A percentile compares a stretch with the other conserved stretches of the same genome.
Evolutionary conservation across 1,140 invertebrate genomes (phyloP).

Genomic region (Schlechtendalia chinensis): DNA sequence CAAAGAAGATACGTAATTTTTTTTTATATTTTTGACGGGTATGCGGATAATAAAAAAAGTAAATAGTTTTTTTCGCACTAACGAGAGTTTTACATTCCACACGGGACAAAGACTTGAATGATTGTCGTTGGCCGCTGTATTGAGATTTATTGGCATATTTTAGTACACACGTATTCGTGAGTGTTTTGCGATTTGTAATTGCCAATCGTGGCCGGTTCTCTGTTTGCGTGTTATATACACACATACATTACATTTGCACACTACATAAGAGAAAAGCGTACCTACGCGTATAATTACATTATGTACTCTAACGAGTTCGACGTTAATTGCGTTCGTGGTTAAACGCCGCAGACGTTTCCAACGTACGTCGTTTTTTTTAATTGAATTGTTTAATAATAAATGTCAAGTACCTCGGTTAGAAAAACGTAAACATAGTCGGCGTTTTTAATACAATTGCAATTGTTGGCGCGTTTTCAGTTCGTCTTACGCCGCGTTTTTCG

Average conservation of each 20-base stretch:
- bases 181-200: not conserved
- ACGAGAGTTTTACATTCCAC: not conserved
- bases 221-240: not conserved
- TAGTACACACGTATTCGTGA: too few relatives aligned
- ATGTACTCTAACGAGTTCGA: not conserved
- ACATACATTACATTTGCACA: too few relatives aligned
- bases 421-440: too few relatives aligned
- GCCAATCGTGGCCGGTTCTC: not conserved
- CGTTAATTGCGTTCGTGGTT: constrained; percentile 33
- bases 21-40: constrained; percentile 11
- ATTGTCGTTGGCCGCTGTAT: constrained; percentile 14
- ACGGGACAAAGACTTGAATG: not conserved
- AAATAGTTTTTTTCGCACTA: constrained; percentile 11
- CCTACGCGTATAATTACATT: not conserved
- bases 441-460: too few relatives aligned
- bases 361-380: not conserved
- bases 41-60: constrained; percentile 21
- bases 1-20: too few relatives aligned
- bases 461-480: too few relatives aligned
- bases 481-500: too few relatives aligned
- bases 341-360: constrained; percentile 16
- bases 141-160: constrained; percentile 21
- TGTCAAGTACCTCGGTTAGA: too few relatives aligned
- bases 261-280: not conserved
- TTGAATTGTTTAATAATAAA: not conserved